Conservation (phyloP, 2,797 vertebrate genomes). For the Gobio occitaniae region DNA sequence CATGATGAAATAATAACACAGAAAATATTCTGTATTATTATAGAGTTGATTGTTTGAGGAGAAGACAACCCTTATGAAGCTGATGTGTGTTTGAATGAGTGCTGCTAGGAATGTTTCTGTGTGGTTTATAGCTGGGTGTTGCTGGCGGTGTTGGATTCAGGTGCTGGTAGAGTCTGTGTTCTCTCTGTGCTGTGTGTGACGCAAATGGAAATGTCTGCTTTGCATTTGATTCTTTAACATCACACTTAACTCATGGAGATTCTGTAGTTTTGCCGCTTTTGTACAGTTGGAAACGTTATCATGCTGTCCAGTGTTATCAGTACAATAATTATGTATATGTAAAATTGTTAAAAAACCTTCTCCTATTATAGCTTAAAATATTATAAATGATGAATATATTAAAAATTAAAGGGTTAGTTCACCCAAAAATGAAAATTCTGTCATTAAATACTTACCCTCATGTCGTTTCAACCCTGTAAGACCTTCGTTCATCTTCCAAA, state of each 20-base stretch:
- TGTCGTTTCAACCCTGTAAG: too few relatives aligned
- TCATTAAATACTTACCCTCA: too few relatives aligned
- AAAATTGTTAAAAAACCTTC: neutral
- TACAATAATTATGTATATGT: neutral
- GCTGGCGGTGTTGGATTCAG: neutral
- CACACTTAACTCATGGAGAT: neutral
- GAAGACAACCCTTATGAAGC: neutral
- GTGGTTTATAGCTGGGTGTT: constrained; percentile 26
- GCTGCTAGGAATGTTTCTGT: constrained; percentile 6
- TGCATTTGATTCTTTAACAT: constrained; percentile 37
- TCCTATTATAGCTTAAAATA: neutral
- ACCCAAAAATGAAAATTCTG: too few relatives aligned
- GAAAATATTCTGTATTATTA: neutral
- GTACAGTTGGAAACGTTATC: neutral
- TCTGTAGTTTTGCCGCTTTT: neutral
- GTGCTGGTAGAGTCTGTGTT: constrained; percentile 22
- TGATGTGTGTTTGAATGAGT: neutral
- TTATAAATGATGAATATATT: neutral
- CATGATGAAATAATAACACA: neutral
- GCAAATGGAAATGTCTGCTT: constrained; percentile 49
- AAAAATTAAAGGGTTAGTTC: neutral
- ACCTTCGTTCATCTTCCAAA: too few relatives aligned
- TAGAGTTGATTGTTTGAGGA: neutral
- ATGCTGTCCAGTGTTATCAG: neutral
- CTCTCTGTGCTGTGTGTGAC: constrained; percentile 20